Conservation (phyloP, 2,888 invertebrate species). For the Zelleria hepariella region DNA sequence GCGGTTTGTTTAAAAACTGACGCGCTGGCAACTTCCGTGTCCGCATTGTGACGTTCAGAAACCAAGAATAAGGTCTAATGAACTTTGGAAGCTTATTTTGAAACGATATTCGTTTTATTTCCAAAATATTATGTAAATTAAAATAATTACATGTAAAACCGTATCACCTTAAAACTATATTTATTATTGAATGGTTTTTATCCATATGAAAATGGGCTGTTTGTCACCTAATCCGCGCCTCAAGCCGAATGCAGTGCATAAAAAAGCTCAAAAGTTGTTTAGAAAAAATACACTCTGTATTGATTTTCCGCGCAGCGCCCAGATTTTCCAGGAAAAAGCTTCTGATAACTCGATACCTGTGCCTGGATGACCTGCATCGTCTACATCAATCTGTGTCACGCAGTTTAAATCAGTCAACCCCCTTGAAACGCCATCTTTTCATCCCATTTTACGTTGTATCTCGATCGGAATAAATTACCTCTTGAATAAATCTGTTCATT, state of each 20-base stretch:
- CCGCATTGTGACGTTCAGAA: no score
- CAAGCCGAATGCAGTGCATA: neutral
- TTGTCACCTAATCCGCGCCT: neutral
- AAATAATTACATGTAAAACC: neutral
- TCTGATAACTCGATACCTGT: neutral
- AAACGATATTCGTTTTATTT: no score
- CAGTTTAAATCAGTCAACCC: neutral
- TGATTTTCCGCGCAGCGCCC: slow-evolving; percentile 49
- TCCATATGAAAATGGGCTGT: neutral
- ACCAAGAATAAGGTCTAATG: no score
- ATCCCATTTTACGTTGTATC: neutral
- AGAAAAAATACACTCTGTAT: slow-evolving; percentile 54
- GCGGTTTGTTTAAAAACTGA: no score
- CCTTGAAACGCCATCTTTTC: neutral
- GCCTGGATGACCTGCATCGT: neutral
- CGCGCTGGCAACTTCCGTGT: no score
- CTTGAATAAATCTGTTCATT: neutral
- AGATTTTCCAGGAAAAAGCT: slow-evolving; percentile 10
- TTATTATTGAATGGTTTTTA: neutral
- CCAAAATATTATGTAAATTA: neutral
- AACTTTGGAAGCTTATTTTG: no score
- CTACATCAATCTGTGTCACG: neutral
- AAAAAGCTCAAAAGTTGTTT: slow-evolving; percentile 31
- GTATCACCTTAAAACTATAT: neutral
- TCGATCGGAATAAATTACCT: slow-evolving; percentile 11